Evolutionary conservation across 1,140 invertebrate genomes (phyloP), one percentile per base, ranked within the genome.

Genomic region (Macrotrachela quadricornifera): DNA sequence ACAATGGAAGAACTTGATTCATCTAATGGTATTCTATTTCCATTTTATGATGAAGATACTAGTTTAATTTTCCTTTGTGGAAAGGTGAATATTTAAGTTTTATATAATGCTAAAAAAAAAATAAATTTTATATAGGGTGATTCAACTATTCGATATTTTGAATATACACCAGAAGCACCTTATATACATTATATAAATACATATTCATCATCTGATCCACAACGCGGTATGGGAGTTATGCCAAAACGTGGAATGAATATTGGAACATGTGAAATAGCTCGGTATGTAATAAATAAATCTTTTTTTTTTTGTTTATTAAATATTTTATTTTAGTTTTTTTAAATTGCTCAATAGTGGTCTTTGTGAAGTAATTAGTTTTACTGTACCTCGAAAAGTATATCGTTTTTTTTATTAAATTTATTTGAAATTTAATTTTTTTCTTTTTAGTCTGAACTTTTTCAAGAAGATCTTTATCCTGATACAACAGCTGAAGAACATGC

Each of bases 381-480:
- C 87, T 46, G 92, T 99, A 45, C 92, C 92, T 16, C 77, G 92
- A 72, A 97, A 96, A 74, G 21, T 30, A 30, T 30, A 8, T n/a
- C n/a, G n/a, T n/a, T n/a, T n/a, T n/a, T 30, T 30, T 8, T 30
- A 30, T 30, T 8, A 30, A 30, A 30, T 30, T 4, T 4, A 4
- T 30, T 30, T n/a, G n/a, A n/a, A n/a, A n/a, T n/a, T n/a, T n/a
- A n/a, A n/a, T n/a, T n/a, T n/a, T n/a, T n/a, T n/a, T n/a, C n/a
- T n/a, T 30, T 30, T 4, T 30, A 30, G 21, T 95, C 90, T 54
- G 91, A 94, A 69, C 74, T 95, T 51, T 96, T 95, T 75, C 91
- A 97, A 79, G 87, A 92, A 72, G 91, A 97, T 73, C 74, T 97
- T 46, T 97, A 95, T 72, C 91, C 91, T 0, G 90, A 96, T 70